Conservation (phyloP, 2,888 invertebrate genomes). For the Acholoe squamosa region DNA sequence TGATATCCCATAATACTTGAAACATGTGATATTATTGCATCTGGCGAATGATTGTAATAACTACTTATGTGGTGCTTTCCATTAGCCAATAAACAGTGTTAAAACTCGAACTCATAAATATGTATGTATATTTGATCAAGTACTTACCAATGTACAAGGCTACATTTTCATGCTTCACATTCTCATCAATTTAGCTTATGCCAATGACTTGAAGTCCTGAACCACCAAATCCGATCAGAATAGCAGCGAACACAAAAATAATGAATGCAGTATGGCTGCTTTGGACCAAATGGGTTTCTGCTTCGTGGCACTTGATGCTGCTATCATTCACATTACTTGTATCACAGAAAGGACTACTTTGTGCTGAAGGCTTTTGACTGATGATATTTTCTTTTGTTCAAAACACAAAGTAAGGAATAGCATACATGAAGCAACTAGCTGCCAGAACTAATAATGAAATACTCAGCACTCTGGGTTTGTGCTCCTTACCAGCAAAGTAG, state of each 20-base stretch:
- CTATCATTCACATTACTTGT: background rate
- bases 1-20: too few species aligned
- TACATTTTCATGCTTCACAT: constrained; percentile 71
- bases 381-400: background rate
- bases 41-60: too few species aligned
- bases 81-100: too few species aligned
- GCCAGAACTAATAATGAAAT: background rate
- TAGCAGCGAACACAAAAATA: background rate
- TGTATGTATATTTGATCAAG: too few species aligned
- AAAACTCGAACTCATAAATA: too few species aligned
- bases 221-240: constrained; percentile 68
- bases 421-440: background rate
- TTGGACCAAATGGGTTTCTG: background rate
- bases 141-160: constrained; percentile 75
- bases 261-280: background rate
- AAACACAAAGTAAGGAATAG: constrained; percentile 19
- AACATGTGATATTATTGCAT: too few species aligned
- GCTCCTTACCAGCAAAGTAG: background rate
- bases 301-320: background rate
- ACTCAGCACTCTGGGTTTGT: constrained; percentile 18
- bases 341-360: too few species aligned
- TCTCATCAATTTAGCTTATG: constrained; percentile 77
- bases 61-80: too few species aligned
- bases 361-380: too few species aligned
- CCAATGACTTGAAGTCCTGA: constrained; percentile 74